Evolutionary conservation across 2,113 vertebrate genomes (phyloP).

Genomic region (Calypte anna): DNA sequence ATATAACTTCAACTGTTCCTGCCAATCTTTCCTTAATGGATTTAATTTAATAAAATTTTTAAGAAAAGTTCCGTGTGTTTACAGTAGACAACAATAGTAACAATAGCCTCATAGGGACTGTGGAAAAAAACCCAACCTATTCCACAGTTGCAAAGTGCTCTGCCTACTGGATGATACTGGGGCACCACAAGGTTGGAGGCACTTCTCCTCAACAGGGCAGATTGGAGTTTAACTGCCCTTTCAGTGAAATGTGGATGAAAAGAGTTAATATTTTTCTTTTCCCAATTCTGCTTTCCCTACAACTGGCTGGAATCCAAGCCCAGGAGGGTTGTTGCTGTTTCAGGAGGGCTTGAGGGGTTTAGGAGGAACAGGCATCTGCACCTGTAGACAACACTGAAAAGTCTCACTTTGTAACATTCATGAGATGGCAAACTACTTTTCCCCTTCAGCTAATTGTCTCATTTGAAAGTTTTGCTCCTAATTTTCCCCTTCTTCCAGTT

Average conservation of each 20-base stretch:
- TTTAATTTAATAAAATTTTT: conserved; percentile 27
- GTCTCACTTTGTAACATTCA: not conserved
- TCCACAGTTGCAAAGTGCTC: not conserved
- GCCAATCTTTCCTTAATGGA: conserved; percentile 51
- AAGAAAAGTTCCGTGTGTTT: not conserved
- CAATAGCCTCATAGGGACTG: not conserved
- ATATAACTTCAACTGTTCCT: conserved; percentile 47
- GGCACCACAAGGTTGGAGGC: not conserved
- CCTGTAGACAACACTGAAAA: conserved; percentile 15
- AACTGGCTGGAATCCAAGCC: conserved; percentile 5
- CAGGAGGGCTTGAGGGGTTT: not conserved
- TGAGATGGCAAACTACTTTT: not conserved
- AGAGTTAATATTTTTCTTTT: not conserved
- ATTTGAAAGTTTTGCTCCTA: not conserved
- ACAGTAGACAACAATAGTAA: not conserved
- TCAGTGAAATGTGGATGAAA: not conserved
- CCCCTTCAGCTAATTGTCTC: not conserved
- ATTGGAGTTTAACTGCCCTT: not conserved
- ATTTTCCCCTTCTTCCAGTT: not conserved
- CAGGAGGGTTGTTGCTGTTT: not conserved
- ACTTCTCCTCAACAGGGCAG: not conserved
- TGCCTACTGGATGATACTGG: not conserved
- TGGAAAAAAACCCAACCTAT: not conserved
- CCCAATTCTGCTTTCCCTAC: not conserved
- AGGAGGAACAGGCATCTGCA: not conserved